Conservation (phyloP, 2,113 vertebrate species). For the Notiomystis cincta region DNA sequence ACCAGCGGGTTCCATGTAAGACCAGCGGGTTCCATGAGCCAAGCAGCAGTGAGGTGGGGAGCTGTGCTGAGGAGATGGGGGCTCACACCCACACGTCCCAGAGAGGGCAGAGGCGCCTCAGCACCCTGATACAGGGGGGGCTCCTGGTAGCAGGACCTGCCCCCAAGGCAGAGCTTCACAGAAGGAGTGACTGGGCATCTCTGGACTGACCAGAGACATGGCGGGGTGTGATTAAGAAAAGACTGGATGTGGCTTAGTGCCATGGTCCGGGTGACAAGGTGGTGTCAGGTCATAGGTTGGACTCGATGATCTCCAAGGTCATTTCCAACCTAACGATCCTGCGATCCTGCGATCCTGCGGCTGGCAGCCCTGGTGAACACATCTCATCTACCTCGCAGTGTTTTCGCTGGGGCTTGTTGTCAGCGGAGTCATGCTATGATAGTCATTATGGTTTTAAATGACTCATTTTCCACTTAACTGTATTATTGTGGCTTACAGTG, state of each 20-base stretch:
- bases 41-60: rapidly evolving
- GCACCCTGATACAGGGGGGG: rapidly evolving
- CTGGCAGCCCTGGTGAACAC: rapidly evolving
- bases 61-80: rapidly evolving
- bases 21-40: rapidly evolving
- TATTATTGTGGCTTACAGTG: neutral
- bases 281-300: neutral
- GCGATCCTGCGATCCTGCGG: neutral
- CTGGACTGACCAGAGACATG: neutral
- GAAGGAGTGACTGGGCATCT: neutral
- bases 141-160: rapidly evolving
- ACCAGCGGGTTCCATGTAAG: rapidly evolving
- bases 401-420: neutral
- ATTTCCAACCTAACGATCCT: neutral
- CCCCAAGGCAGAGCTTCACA: neutral
- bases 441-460: neutral
- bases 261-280: neutral
- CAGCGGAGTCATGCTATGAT: neutral
- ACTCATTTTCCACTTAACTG: constrained; percentile 42
- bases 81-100: rapidly evolving
- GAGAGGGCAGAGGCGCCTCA: neutral
- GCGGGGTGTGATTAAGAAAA: neutral
- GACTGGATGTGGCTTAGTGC: neutral
- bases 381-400: rapidly evolving
- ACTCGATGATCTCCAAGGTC: neutral